Base-by-base conservation (phyloP, 2,113 vertebrate genomes). In the Nyctibius bracteatus region DNA sequence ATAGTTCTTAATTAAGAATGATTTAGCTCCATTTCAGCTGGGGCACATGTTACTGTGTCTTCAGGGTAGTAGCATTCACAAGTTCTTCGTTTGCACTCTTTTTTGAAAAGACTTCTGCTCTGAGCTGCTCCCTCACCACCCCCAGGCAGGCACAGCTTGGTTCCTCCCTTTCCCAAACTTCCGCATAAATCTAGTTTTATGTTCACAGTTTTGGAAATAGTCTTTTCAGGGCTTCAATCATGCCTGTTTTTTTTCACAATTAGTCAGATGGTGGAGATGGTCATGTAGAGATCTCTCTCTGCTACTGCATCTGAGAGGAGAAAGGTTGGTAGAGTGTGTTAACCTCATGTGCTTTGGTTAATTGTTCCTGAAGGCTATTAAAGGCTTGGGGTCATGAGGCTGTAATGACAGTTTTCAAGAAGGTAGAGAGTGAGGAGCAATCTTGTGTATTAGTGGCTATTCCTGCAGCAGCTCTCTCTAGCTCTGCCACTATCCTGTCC, bases 361-460 rank as follows among this genome's bases (percentile, higher is more conserved):
- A 39, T 65, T 73, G 23, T 47, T 84, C 41, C 44, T 63, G 16
- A 68, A 55, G 35, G 52, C 51, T 80, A 4, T 52, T 57, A 37
- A 91, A 72, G 9, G 31, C 43, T 67, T 33, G 63, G 35, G 35
- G 4, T 81, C 35, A 20, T 72, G 39, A 68, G 63, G 23, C 52
- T 65, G 15, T 81, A 73, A 65, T 31, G n/a, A 31, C 27, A 73
- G 9, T 59, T 86, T 81, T 65, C 41, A 54, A 33, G 30, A 66
- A 81, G 16, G 41, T 30, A 28, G 19, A 39, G 44, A 39, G 28
- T 37, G 46, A 52, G 65, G 68, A 91, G 11, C 54, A 78, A 27
- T 68, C 19, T 41, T 37, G 21, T 0, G 0, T 35, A 2, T 67
- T 33, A 5, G 16, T 44, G 67, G 12, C 51, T 57, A 12, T 41